Conservation (phyloP, 2,113 vertebrate species). For the Mus spicilegus region DNA sequence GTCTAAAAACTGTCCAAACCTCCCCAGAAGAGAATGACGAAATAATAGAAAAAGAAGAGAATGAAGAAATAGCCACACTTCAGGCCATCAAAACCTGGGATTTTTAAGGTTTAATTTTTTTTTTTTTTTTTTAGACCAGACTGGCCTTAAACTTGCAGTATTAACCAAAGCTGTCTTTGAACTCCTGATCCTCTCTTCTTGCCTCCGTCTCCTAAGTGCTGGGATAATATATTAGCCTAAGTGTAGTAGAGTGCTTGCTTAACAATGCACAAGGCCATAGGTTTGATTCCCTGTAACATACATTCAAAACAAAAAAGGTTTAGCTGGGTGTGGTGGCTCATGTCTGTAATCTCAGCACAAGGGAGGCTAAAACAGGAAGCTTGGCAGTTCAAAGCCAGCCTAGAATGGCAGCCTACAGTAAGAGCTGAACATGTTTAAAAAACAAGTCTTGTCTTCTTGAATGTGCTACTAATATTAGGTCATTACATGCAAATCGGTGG, state of each 20-base stretch:
- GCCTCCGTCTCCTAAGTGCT: background rate
- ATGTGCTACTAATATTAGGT: background rate
- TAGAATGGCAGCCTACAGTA: background rate
- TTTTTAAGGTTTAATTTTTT: too few species aligned
- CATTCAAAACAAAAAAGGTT: background rate
- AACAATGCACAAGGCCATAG: background rate
- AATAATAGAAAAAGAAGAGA: background rate
- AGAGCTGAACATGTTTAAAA: background rate
- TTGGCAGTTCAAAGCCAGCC: background rate
- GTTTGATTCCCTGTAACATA: background rate
- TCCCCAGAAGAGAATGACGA: background rate
- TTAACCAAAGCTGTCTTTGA: background rate
- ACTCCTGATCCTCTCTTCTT: background rate
- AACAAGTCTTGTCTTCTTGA: background rate
- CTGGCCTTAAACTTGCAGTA: background rate
- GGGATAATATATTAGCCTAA: background rate
- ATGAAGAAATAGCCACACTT: background rate
- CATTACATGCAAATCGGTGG: background rate
- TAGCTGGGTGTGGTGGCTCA: background rate
- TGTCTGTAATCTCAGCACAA: too few species aligned
- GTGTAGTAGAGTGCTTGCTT: background rate
- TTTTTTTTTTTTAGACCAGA: too few species aligned
- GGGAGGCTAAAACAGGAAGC: background rate
- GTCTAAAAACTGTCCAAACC: slow-evolving; percentile 34
- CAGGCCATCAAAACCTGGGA: background rate